These are phyloP conservation scores for Brachynemurus nebulosus DNA, from an alignment of 2,888 invertebrate species.

Conservation along the genomic window DNA sequence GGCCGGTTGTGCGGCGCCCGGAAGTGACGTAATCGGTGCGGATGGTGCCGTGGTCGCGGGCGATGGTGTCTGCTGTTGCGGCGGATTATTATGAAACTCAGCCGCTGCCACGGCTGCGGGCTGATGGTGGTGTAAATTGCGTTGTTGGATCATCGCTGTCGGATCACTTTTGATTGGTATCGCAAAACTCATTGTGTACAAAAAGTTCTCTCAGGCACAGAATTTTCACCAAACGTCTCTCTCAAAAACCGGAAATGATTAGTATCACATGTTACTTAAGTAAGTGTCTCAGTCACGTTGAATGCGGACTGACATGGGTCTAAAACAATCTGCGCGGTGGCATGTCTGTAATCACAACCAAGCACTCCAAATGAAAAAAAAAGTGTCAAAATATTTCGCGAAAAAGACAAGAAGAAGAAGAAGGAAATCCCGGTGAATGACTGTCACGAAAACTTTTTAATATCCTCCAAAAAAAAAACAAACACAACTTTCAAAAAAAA, in stretches of 20 bases:
- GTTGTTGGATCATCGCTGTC: background rate
- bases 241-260: background rate
- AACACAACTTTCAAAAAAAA: background rate
- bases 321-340: too few species aligned
- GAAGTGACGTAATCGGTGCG: background rate
- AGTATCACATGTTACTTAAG: background rate
- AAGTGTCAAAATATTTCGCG: background rate
- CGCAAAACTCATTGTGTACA: background rate
- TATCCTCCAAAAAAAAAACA: background rate
- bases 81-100: background rate
- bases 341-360: too few species aligned
- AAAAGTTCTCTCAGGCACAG: background rate
- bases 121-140: background rate
- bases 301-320: too few species aligned
- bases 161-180: background rate
- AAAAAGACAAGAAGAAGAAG: background rate
- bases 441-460: background rate
- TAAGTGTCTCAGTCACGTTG: constrained; percentile 1
- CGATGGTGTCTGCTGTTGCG: background rate
- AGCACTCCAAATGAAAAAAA: too few species aligned
- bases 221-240: background rate
- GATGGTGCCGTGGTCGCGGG: background rate
- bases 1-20: background rate
- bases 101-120: too few species aligned
- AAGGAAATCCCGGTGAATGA: background rate